Conservation (phyloP, 2,888 invertebrate genomes). For the Prosapia bicincta region DNA sequence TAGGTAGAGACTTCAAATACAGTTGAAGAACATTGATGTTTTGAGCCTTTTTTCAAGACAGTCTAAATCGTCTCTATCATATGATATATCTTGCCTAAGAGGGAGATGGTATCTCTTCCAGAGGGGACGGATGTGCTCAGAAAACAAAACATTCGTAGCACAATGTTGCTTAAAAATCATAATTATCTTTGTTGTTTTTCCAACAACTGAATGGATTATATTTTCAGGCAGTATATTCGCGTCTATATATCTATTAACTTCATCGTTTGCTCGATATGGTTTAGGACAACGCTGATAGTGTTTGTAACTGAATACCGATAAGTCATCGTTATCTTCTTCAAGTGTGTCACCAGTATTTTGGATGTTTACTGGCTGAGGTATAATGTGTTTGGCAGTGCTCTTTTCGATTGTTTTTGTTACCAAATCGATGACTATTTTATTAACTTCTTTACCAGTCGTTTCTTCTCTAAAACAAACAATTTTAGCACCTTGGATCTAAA, state of each 20-base stretch:
- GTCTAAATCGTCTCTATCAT: conserved; percentile 37
- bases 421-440: conserved; percentile 7
- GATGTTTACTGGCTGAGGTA: too few relatives aligned
- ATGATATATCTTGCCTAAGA: conserved; percentile 39
- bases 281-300: conserved; percentile 21
- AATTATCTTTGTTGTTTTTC: conserved; percentile 34
- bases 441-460: conserved; percentile 8
- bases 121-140: conserved; percentile 40
- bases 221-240: conserved; percentile 26
- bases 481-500: conserved; percentile 13
- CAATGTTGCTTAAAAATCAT: conserved; percentile 34
- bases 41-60: conserved; percentile 35
- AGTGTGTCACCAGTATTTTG: background rate
- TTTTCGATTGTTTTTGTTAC: conserved; percentile 11
- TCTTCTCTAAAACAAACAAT: conserved; percentile 2
- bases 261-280: conserved; percentile 25
- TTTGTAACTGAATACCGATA: conserved; percentile 18
- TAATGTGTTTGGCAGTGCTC: background rate
- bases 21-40: conserved; percentile 32
- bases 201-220: conserved; percentile 37
- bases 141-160: conserved; percentile 35
- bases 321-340: conserved; percentile 9
- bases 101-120: conserved; percentile 40
- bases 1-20: conserved; percentile 23
- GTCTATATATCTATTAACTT: conserved; percentile 35